phyloP scores from a whole-genome alignment of 2,888 invertebrate species.

The Tyria jacobaeae region DNA sequence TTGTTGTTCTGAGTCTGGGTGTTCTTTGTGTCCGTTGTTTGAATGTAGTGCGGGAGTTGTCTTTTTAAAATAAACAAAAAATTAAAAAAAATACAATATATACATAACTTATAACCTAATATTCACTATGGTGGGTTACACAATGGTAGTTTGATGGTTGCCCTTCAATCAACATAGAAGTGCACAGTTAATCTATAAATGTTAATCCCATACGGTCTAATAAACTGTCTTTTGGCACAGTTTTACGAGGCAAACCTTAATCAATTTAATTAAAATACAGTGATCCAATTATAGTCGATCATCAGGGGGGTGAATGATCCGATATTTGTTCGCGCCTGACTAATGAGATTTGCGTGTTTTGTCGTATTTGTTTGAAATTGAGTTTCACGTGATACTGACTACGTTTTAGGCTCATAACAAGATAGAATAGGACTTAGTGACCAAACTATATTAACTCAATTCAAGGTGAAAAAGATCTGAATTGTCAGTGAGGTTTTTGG shows the following conservation, averaged over 20 bases:
- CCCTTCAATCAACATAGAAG: too few species aligned
- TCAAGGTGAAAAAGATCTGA: too few species aligned
- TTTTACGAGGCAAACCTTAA: constrained; percentile 1
- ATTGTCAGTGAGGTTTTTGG: too few species aligned
- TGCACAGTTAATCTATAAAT: neutral
- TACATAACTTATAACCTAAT: too few species aligned
- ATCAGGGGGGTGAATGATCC: constrained; percentile 33
- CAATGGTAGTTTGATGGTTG: neutral
- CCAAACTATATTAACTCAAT: too few species aligned
- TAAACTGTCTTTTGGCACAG: neutral
- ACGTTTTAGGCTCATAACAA: constrained; percentile 7
- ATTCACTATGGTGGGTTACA: neutral
- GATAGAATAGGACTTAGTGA: neutral
- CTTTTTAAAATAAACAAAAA: too few species aligned
- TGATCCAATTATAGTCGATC: constrained; percentile 39
- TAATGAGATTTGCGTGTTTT: constrained; percentile 40
- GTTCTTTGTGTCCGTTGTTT: too few species aligned
- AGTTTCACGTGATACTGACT: constrained; percentile 14
- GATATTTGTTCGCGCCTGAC: constrained; percentile 23
- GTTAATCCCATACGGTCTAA: constrained; percentile 1
- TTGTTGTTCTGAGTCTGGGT: too few species aligned
- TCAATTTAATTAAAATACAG: constrained; percentile 15
- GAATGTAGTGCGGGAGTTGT: too few species aligned
- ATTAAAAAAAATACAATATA: too few species aligned
- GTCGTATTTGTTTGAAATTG: constrained; percentile 33